Evolutionary conservation across 2,888 invertebrate species (phyloP).

Genomic region (Rotaria macrura): DNA sequence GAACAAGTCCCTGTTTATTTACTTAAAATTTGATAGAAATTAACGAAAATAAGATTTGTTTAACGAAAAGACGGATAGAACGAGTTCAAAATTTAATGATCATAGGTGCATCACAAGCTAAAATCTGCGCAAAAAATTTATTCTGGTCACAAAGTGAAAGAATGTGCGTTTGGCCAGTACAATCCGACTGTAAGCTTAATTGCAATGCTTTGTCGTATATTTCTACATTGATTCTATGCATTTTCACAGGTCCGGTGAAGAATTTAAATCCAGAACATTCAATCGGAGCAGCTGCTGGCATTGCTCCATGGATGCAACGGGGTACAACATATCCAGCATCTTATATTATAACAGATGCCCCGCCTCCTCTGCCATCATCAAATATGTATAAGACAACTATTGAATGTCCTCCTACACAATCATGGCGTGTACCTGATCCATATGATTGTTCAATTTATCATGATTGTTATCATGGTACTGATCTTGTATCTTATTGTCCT

Average conservation of each 20-base stretch:
- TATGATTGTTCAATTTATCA: conserved; percentile 33
- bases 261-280: background rate
- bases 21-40: no score
- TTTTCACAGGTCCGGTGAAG: background rate
- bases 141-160: conserved; percentile 26
- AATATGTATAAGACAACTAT: background rate
- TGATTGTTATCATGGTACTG: conserved; percentile 27
- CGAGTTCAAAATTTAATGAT: background rate
- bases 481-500: conserved; percentile 25
- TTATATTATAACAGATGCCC: background rate
- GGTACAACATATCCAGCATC: background rate
- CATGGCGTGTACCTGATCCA: conserved; percentile 22
- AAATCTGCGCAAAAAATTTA: conserved; percentile 27
- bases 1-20: no score
- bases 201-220: background rate
- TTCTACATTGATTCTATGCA: no score
- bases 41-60: no score
- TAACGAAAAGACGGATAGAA: no score
- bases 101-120: conserved; percentile 7
- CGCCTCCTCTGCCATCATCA: background rate
- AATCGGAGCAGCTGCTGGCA: no score
- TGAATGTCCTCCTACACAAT: conserved; percentile 20
- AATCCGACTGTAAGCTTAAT: conserved; percentile 28
- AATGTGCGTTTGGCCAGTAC: conserved; percentile 33
- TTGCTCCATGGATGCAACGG: background rate